These are phyloP conservation scores for Paelopatides confundens DNA, from an alignment of 53 echinoderm and acorn worm genomes.

Conservation along the genomic window DNA sequence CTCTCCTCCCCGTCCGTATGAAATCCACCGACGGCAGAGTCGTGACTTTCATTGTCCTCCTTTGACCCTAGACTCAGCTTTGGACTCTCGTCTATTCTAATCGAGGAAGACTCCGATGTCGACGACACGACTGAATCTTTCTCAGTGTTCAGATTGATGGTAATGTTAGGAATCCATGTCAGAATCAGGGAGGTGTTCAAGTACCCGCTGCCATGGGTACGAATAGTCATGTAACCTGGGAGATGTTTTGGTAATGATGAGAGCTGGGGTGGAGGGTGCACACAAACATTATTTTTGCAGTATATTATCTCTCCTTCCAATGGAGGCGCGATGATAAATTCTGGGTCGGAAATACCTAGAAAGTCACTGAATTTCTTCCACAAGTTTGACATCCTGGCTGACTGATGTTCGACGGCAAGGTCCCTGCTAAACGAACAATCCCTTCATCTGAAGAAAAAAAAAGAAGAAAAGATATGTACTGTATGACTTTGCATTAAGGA, in stretches of 20 bases:
- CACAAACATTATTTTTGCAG: slow-evolving; percentile 99
- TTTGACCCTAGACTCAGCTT: neutral
- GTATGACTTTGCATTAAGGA: too few relatives aligned
- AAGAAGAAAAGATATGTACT: neutral
- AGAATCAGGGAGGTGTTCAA: slow-evolving; percentile 79
- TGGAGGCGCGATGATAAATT: slow-evolving; percentile 84
- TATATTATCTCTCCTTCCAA: slow-evolving; percentile 98
- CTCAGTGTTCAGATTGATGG: slow-evolving; percentile 66
- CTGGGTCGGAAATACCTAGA: slow-evolving; percentile 89
- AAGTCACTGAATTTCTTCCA: slow-evolving; percentile 95
- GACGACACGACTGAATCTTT: slow-evolving; percentile 28
- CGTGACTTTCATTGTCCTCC: slow-evolving; percentile 53
- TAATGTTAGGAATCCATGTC: slow-evolving; percentile 98
- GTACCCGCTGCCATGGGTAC: slow-evolving; percentile 81
- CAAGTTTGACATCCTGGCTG: slow-evolving; percentile 66
- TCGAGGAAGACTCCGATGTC: slow-evolving; percentile 34
- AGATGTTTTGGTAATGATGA: slow-evolving; percentile 75
- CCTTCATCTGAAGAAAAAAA: neutral
- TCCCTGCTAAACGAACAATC: neutral
- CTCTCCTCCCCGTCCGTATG: neutral
- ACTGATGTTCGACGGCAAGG: neutral
- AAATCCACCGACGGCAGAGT: slow-evolving; percentile 34
- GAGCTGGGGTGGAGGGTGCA: slow-evolving; percentile 91
- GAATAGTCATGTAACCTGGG: slow-evolving; percentile 92
- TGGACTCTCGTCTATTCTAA: slow-evolving; percentile 8